phyloP scores from a whole-genome alignment of 1,140 invertebrate species.

The Bombus balteatus region DNA sequence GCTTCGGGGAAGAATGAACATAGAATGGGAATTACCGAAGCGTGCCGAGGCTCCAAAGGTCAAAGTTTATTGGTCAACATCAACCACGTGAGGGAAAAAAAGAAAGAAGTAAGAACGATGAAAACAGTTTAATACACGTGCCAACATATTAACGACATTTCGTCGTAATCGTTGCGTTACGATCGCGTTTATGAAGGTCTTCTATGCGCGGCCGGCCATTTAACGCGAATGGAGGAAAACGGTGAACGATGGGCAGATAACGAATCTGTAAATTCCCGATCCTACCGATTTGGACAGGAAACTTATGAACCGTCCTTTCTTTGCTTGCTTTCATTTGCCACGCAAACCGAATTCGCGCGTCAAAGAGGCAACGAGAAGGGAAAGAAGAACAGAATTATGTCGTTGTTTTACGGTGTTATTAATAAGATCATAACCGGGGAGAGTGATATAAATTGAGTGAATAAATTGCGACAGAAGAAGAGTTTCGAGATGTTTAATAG shows the following conservation, averaged over 20 bases:
- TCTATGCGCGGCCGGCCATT: neutral
- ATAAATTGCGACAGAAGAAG: too few species aligned
- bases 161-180: neutral
- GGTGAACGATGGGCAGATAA: neutral
- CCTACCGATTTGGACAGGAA: neutral
- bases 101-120: neutral
- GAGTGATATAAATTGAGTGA: too few species aligned
- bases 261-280: too few species aligned
- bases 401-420: neutral
- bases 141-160: neutral
- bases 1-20: too few species aligned
- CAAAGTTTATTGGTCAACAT: neutral
- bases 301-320: neutral
- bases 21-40: neutral
- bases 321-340: neutral
- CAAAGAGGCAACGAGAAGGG: neutral
- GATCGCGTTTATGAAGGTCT: slow-evolving; percentile 19
- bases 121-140: neutral
- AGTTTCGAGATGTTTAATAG: too few species aligned
- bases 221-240: neutral
- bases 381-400: neutral
- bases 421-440: neutral
- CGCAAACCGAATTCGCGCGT: neutral
- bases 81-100: too few species aligned
- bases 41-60: neutral